These are phyloP conservation scores for Echeneis naucrates DNA, from an alignment of 2,797 vertebrate species.

Conservation along the genomic window DNA sequence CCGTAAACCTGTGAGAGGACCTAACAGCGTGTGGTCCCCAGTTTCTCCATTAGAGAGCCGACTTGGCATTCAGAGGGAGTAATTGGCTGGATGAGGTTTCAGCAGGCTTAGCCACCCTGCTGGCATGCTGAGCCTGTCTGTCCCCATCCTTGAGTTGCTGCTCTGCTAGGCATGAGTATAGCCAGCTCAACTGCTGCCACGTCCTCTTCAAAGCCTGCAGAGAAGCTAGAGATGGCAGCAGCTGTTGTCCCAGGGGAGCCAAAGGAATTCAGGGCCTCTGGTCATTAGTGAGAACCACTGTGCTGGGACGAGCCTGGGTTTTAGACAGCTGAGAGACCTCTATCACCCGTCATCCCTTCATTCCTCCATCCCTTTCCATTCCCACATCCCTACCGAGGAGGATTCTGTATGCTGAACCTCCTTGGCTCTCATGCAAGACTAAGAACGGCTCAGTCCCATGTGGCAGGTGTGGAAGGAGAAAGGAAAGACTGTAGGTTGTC, in stretches of 20 bases:
- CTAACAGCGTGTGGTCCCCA: slow-evolving; percentile 74
- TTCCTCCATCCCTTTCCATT: slow-evolving; percentile 49
- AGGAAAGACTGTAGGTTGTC: slow-evolving; percentile 19
- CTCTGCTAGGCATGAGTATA: slow-evolving; percentile 75
- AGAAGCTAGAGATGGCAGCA: slow-evolving; percentile 79
- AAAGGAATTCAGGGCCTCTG: slow-evolving; percentile 76
- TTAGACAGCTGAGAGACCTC: slow-evolving; percentile 78
- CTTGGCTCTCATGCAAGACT: slow-evolving; percentile 26
- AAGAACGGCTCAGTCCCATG: slow-evolving; percentile 42
- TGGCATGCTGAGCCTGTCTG: slow-evolving; percentile 79
- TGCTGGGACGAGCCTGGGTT: slow-evolving; percentile 73
- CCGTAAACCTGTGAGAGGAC: slow-evolving; percentile 66
- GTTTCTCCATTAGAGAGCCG: slow-evolving; percentile 83
- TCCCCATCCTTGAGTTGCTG: slow-evolving; percentile 72
- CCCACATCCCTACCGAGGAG: slow-evolving; percentile 44
- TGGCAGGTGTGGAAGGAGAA: slow-evolving; percentile 23
- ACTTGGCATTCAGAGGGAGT: slow-evolving; percentile 80
- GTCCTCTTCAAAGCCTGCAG: slow-evolving; percentile 79
- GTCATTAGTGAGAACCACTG: slow-evolving; percentile 84
- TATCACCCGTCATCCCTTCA: slow-evolving; percentile 64
- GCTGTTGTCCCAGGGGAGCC: slow-evolving; percentile 82
- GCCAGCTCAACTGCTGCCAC: slow-evolving; percentile 75
- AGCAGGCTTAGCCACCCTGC: slow-evolving; percentile 82
- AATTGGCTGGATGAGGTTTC: slow-evolving; percentile 85
- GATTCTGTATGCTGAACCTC: slow-evolving; percentile 42